These are phyloP conservation scores for Drosophila azteca DNA, from an alignment of 1,140 invertebrate genomes.

Conservation along the genomic window DNA sequence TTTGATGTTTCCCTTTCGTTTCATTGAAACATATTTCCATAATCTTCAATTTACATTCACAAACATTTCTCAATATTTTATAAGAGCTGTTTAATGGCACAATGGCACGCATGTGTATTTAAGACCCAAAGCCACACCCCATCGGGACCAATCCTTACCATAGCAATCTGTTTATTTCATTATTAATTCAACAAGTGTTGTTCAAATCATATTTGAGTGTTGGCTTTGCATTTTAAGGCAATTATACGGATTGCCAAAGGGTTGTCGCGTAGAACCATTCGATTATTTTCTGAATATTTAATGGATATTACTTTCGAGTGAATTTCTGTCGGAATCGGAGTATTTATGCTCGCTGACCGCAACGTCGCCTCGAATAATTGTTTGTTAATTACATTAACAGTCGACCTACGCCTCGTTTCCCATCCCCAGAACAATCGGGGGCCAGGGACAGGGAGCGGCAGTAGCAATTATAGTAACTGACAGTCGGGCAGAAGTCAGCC, in stretches of 20 bases:
- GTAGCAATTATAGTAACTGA: slow-evolving; percentile 41
- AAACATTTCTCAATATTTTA: not conserved
- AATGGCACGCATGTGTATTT: no score
- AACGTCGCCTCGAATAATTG: slow-evolving; percentile 27
- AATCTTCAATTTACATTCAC: no score
- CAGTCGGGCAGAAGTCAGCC: slow-evolving; percentile 12
- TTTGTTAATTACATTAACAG: slow-evolving; percentile 42
- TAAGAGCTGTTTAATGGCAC: slow-evolving; percentile 5
- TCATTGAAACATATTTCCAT: no score
- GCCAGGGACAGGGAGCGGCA: slow-evolving; percentile 9
- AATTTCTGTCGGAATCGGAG: slow-evolving; percentile 27
- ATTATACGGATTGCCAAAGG: slow-evolving; percentile 37
- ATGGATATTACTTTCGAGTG: not conserved
- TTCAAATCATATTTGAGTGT: slow-evolving; percentile 21
- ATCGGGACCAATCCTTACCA: slow-evolving; percentile 14
- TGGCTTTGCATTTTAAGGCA: slow-evolving; percentile 37
- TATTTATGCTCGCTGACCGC: slow-evolving; percentile 45
- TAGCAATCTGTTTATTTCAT: slow-evolving; percentile 13
- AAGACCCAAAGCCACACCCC: not conserved
- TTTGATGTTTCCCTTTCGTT: no score
- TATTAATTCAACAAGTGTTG: slow-evolving; percentile 22
- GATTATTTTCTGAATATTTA: slow-evolving; percentile 25
- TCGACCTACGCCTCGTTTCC: slow-evolving; percentile 10
- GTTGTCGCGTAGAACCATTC: slow-evolving; percentile 6
- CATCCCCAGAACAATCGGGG: not conserved